Conservation (phyloP, 2,888 invertebrate genomes). For the Elysia crispata region DNA sequence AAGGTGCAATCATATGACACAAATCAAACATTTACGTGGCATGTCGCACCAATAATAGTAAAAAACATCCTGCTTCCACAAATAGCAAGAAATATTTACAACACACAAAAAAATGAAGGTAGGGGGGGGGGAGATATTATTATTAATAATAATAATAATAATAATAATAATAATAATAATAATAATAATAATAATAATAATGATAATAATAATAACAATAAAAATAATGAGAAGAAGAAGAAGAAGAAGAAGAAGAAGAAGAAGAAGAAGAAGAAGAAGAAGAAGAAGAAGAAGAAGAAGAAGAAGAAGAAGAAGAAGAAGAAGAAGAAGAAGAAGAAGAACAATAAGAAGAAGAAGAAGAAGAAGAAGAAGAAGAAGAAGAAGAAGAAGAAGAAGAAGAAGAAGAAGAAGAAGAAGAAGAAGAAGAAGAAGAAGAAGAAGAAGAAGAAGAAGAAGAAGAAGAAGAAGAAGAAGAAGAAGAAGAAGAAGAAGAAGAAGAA, state of each 20-base stretch:
- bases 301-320: constrained; percentile 28
- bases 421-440: not conserved
- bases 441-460: constrained; percentile 9
- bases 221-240: not conserved
- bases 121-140: no score
- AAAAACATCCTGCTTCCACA: no score
- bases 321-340: constrained; percentile 25
- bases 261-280: constrained; percentile 9
- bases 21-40: no score
- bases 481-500: constrained; percentile 21
- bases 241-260: constrained; percentile 13
- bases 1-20: no score
- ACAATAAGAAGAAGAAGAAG: constrained; percentile 31
- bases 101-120: no score
- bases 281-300: not conserved
- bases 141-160: no score
- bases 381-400: not conserved
- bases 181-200: no score
- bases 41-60: no score
- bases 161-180: no score
- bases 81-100: no score
- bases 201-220: not conserved
- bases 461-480: constrained; percentile 12
- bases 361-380: constrained; percentile 15
- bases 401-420: not conserved